Base-by-base conservation (phyloP, 2,888 invertebrate genomes). In the Drosophila merina region DNA sequence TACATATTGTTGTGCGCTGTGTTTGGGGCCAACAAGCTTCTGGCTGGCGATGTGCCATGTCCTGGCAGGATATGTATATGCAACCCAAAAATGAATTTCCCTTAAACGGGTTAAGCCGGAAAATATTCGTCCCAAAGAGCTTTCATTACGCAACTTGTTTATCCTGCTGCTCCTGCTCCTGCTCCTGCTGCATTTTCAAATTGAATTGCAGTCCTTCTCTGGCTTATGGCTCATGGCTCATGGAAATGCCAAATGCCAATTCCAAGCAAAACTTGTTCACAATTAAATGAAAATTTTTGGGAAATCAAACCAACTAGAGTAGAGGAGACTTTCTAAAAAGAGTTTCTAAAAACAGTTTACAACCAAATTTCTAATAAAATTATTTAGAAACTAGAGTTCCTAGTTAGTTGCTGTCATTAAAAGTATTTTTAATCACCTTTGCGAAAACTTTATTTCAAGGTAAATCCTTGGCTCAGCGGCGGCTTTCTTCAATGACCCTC, bases 1-100 rank as follows among this genome's bases (percentile, higher is more conserved):
- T 69, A 52, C 70, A 69, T 69, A 69, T 69, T 68, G 69, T 68
- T 68, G 69, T 38, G 57, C 28, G 28, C 51, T 59, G 47, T 20
- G 44, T 44, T 28, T 4, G 1, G 28, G n/a, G 38, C 10, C 38
- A 38, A 38, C 38, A 38, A n/a, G 38, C 28, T 28, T 4, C 38
- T 5, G n/a, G 4, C 25, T 8, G 44, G 44, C 44, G 25, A 44
- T 20, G 20, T 20, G 44, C 44, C 44, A 44, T 20, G 20, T 20
- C 40, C 40, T 6, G 14, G 14, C 14, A 5, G 20, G 20, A 20
- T 20, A 20, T 20, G 20, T 20, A 20, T 28, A 33, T 6, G 44
- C 33, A 9, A 7, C n/a, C 48, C 60, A 40, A 28, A 25, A 62
- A 42, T 42, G 60, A 48, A 62, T 60, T 62, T 60, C 47, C 4